Evolutionary conservation across 2,113 vertebrate species (phyloP), one percentile per base, ranked within the genome.

Genomic region (Pholis gunnellus): DNA sequence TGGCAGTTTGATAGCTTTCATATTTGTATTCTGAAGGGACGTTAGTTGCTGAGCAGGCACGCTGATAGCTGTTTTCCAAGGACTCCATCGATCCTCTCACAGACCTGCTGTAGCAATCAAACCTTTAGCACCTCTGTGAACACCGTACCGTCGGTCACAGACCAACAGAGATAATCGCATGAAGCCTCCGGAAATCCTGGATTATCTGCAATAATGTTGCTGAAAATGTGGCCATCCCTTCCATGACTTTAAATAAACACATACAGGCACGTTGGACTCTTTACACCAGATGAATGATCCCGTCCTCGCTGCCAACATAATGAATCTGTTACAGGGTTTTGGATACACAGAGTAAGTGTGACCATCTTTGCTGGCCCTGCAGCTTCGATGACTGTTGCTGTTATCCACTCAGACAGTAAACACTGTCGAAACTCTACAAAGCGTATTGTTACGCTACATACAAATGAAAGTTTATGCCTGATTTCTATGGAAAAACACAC

Each of bases 341-440:
- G 68, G 75, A 84, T 66, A 64, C 67, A 78, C 61, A 69, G 67
- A 73, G 64, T 69, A 82, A 83, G 82, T 82, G 84, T 86, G 84
- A 86, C 67, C 85, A 75, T 87, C 81, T 82, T 77, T 68, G 70
- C 75, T 27, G 82, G 73, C 82, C 60, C 50, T 38, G 74, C 72
- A 74, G 74, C 78, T 72, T 22, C 25, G 60, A 84, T 83, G 84
- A 79, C 72, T 78, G 10, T n/a, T 29, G 14, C 64, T 72, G 72
- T 83, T 79, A 75, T 81, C 54, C 75, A 25, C 75, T 75, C 70
- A 72, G 67, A 69, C 40, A 57, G 44, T 34, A 64, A 82, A 81
- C 71, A 44, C 66, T 22, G 60, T 86, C 75, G 65, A 40, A 65
- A 69, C 72, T 72, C 56, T 8, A 73, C 36, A 40, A 59, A 81